Base-by-base conservation (phyloP, 2,797 vertebrate species). In the Galaxias olidus region DNA sequence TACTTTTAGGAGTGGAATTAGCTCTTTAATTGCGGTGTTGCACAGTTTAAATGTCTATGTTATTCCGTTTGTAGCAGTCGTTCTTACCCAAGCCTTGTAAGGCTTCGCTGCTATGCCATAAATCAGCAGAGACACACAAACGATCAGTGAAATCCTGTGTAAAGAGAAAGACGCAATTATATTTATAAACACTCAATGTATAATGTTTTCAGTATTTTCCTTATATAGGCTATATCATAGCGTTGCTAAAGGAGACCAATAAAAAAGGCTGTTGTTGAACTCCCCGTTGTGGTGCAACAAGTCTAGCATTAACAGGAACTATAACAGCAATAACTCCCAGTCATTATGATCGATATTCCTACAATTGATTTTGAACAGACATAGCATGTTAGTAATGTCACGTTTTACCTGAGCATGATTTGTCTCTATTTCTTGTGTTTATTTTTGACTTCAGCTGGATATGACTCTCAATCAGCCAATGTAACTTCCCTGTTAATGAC, bases 351-450 rank as follows among this genome's bases (percentile, higher is more conserved):
- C 4, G 60, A 9, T 17, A 44, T 11, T 14, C 46, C 14, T 12
- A 47, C 46, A 47, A 4, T 12, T 11, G 11, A 14, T 47, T 12
- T 9, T 12, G 12, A 47, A 47, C 46, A 47, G 46, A 12, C 4
- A 47, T 10, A 47, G 46, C 14, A 8, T 12, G 14, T 47, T 14
- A 47, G 30, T 4, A 47, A 14, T 47, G 4, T 4, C 10, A 11
- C 8, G 11, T 66, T 85, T 78, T 80, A 93, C 91, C 88, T 87
- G 63, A 86, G 76, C 91, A 92, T 92, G 51, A 13, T 67, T 69
- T 60, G 19, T 71, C 12, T 61, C 47, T 60, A 43, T 75, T 45
- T 54, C 48, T 20, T 15, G 30, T 66, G 65, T 68, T 71, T 54
- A 68, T 59, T 69, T 30, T 10, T 12, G 12, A 0, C 43, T 65